Base-by-base conservation (phyloP, 2,113 vertebrate species). In the Epinephelus moara region DNA sequence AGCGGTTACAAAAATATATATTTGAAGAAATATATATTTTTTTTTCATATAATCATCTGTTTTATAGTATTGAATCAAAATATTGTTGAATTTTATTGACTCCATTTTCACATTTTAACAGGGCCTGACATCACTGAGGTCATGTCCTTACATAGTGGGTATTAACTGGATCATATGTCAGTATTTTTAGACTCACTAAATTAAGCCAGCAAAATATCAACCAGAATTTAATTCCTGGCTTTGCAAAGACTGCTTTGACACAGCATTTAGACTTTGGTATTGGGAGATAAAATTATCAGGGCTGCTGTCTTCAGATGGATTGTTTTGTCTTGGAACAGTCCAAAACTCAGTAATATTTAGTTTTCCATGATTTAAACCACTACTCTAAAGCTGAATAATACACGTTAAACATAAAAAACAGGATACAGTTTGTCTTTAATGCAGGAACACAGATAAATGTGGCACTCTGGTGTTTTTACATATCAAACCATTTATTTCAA, bases 71-170 rank as follows among this genome's bases (percentile, higher is more conserved):
- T 33, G 10, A 66, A 37, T 64, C 0, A 45, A 64, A 74, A 82
- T 52, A 68, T 4, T 40, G 27, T 42, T 42, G 15, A 53, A 21
- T 42, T 63, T 56, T 27, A 30, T 21, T 71, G 21, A 73, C 21
- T 60, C 2, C 37, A 68, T 27, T 57, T 70, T 71, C 11, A 60
- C 49, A 66, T 71, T 61, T 53, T 37, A 45, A 70, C 42, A 50
- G 1, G 8, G n/a, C 50, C 17, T 40, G 23, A 67, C 6, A 13
- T 4, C 13, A 6, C n/a, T 50, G 42, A 52, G 15, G 70, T 73
- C 15, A 21, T 57, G 11, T 66, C 21, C 27, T 25, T 45, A 45
- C 8, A 45, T 10, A 12, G 42, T 9, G 42, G 8, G 42, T 45
- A 12, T 45, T 45, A 11, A 45, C 8, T 45, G 8, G 42, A 45